Evolutionary conservation across 2,888 invertebrate species (phyloP).

Genomic region (Trichopoda pennipes): DNA sequence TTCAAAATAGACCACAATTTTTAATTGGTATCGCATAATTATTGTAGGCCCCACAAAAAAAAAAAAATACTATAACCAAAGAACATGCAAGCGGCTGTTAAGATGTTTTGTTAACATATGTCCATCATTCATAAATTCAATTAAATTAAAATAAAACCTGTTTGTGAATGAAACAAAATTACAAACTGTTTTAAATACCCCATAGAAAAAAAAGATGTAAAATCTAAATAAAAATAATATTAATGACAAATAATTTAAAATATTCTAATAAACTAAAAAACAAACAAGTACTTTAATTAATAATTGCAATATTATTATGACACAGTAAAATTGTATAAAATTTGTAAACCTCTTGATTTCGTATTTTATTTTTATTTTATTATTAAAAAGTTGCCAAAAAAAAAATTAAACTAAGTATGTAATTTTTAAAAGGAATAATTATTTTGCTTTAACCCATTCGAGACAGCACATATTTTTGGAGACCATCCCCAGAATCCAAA

Average conservation of each 20-base stretch:
- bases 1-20: background rate
- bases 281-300: no score
- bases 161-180: no score
- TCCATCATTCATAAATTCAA: constrained; percentile 4
- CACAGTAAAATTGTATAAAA: no score
- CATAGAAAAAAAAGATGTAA: background rate
- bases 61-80: background rate
- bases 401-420: no score
- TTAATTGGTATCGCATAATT: background rate
- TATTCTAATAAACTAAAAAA: background rate
- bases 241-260: background rate
- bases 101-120: background rate
- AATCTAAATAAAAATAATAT: background rate
- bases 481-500: no score
- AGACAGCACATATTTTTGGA: no score
- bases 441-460: no score
- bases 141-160: background rate
- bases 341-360: no score
- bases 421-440: no score
- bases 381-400: no score
- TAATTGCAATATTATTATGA: no score
- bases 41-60: background rate
- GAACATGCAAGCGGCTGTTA: background rate
- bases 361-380: no score
- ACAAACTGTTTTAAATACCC: background rate